These are phyloP conservation scores for Ictalurus furcatus DNA, from an alignment of 2,113 vertebrate genomes.

Conservation along the genomic window DNA sequence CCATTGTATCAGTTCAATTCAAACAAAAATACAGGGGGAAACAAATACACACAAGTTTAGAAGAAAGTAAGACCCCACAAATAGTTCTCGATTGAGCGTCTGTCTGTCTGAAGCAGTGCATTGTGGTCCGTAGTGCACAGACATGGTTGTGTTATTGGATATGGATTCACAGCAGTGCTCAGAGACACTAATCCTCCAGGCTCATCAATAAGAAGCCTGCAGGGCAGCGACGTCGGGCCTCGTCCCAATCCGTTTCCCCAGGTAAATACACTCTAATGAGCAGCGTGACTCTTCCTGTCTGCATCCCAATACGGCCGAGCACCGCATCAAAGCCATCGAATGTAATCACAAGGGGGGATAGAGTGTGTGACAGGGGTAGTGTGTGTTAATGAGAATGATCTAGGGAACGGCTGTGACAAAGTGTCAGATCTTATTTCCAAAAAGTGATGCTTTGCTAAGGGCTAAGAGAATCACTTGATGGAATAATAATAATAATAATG, in stretches of 20 bases:
- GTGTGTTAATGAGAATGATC: slow-evolving; percentile 14
- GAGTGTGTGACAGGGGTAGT: not conserved
- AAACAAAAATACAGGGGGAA: not conserved
- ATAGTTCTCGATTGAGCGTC: not conserved
- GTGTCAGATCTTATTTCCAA: not conserved
- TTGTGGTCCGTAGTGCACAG: not conserved
- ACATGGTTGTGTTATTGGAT: slow-evolving; percentile 37
- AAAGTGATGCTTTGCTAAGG: not conserved
- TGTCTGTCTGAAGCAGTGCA: slow-evolving; percentile 4
- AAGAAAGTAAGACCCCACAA: not conserved
- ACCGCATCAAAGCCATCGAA: slow-evolving; percentile 5
- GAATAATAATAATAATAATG: not conserved
- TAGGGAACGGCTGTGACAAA: slow-evolving; percentile 13
- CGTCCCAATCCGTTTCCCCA: slow-evolving; percentile 69
- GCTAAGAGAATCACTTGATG: not conserved
- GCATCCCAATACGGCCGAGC: slow-evolving; percentile 69
- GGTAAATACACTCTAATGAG: slow-evolving; percentile 92
- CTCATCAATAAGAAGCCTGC: slow-evolving; percentile 63
- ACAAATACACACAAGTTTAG: not conserved
- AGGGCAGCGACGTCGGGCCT: slow-evolving; percentile 17
- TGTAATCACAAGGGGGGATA: not conserved
- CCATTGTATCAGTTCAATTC: not conserved
- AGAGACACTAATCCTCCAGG: slow-evolving; percentile 58
- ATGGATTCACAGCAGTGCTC: slow-evolving; percentile 56
- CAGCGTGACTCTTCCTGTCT: slow-evolving; percentile 71